Conservation (phyloP, 2,888 invertebrate species). For the Galerucella calmariensis region DNA sequence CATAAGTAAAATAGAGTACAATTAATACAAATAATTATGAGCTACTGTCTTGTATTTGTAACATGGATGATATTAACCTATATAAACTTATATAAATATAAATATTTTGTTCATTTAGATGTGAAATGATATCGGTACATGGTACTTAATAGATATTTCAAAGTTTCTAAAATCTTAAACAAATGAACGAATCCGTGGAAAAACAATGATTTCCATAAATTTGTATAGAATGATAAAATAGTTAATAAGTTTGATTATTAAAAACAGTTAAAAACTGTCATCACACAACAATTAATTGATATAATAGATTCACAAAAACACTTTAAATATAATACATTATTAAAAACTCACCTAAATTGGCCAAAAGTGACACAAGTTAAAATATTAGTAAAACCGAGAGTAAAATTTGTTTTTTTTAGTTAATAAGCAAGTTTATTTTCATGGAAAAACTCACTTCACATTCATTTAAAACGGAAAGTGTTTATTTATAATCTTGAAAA, state of each 20-base stretch:
- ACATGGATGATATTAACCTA: neutral
- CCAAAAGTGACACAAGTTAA: slow-evolving; percentile 10
- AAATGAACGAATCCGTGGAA: too few relatives aligned
- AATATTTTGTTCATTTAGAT: neutral
- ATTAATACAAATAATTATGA: neutral
- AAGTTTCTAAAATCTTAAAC: neutral
- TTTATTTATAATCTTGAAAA: slow-evolving; percentile 1
- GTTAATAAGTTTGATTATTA: too few relatives aligned
- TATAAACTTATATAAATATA: neutral
- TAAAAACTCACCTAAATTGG: slow-evolving; percentile 23
- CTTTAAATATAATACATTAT: neutral
- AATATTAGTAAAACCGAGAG: too few relatives aligned
- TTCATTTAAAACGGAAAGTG: slow-evolving; percentile 1
- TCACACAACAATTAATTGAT: too few relatives aligned
- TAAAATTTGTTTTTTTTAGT: slow-evolving; percentile 7
- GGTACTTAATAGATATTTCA: neutral
- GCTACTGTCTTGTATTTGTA: neutral
- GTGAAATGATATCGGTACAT: neutral
- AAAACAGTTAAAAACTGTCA: too few relatives aligned
- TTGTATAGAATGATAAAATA: too few relatives aligned
- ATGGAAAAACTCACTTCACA: slow-evolving; percentile 27
- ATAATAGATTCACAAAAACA: neutral
- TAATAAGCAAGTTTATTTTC: slow-evolving; percentile 39
- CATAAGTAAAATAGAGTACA: neutral
- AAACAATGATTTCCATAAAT: too few relatives aligned